Base-by-base conservation (phyloP, 2,113 vertebrate genomes). In the Plecotus auritus region DNA sequence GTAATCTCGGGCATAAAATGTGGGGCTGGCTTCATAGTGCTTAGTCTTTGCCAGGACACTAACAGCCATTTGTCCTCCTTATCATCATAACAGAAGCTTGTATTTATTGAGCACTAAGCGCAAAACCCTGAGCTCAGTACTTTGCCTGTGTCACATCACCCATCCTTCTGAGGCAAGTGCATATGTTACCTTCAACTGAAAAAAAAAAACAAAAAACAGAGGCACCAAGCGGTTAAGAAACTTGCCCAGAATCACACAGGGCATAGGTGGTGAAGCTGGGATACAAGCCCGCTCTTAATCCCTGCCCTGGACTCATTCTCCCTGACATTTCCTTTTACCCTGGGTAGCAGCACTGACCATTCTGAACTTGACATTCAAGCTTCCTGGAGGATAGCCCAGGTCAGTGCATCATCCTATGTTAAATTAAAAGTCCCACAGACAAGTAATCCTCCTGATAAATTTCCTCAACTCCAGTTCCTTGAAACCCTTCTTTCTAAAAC, bases 1-100 rank as follows among this genome's bases (percentile, higher is more conserved):
- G 89, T 95, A 85, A 92, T 96, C 93, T 17, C 4, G 0, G 35
- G 10, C 59, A 54, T 26, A 5, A 90, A 64, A 61, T 61, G 59
- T 56, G 22, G 51, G 0, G 8, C 30, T 51, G 56, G 14, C 5
- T 14, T 51, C 37, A 5, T 18, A 14, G 51, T 22, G 22, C 32
- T 56, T 32, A 26, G 59, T n/a, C 30, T 18, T 77, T 30, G n/a
- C 72, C 30, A 22, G 26, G 8, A n/a, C 45, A 40, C 32, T 37
- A 72, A 17, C 10, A 35, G 14, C 51, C 76, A 4, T 40, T 12
- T 9, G 59, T 49, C 10, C 1, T 76, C 47, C 10, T 70, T 18
- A 30, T 42, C 66, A 37, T n/a, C 54, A 20, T 6, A 17, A 69
- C 82, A 26, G 49, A 45, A 42, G 12, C 45, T 42, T 61, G 1